Conservation (phyloP, 2,113 vertebrate genomes). For the Lycaon pictus region DNA sequence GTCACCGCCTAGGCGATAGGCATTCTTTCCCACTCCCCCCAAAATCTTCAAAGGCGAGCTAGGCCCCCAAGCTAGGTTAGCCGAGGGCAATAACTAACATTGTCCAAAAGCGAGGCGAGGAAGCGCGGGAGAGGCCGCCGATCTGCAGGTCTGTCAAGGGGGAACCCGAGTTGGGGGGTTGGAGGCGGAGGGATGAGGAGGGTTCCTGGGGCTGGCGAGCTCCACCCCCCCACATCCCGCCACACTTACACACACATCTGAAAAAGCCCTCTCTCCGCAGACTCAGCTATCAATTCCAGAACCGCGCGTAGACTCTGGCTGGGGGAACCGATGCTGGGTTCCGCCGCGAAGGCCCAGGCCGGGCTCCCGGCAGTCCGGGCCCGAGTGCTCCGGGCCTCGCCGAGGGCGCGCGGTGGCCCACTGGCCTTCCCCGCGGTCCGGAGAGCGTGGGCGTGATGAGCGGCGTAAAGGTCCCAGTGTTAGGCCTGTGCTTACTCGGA, state of each 20-base stretch:
- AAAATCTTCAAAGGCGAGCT: constrained; percentile 57
- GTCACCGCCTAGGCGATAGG: constrained; percentile 74
- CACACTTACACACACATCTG: background rate
- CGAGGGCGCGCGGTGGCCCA: rapidly evolving
- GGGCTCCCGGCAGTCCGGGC: background rate
- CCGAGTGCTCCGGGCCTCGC: rapidly evolving
- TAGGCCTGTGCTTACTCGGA: background rate
- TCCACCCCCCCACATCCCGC: background rate
- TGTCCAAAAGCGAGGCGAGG: background rate
- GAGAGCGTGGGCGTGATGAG: background rate
- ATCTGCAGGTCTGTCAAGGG: rapidly evolving
- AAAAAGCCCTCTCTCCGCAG: background rate
- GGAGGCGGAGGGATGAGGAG: too few relatives aligned
- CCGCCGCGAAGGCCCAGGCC: rapidly evolving
- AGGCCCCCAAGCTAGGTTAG: background rate
- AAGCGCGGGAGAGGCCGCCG: background rate
- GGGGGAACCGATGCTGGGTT: background rate
- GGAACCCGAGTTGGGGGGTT: too few relatives aligned
- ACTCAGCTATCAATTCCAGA: background rate
- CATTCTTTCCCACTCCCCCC: constrained; percentile 47
- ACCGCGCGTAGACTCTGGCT: rapidly evolving
- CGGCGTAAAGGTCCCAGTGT: too few relatives aligned
- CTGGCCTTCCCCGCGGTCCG: background rate
- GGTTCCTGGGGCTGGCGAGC: background rate
- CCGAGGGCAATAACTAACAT: background rate